A percentile compares a stretch with the other conserved stretches of the same genome.
These are phyloP conservation scores for Octonoba sinensis DNA, from an alignment of 2,888 invertebrate species.

Conservation along the genomic window DNA sequence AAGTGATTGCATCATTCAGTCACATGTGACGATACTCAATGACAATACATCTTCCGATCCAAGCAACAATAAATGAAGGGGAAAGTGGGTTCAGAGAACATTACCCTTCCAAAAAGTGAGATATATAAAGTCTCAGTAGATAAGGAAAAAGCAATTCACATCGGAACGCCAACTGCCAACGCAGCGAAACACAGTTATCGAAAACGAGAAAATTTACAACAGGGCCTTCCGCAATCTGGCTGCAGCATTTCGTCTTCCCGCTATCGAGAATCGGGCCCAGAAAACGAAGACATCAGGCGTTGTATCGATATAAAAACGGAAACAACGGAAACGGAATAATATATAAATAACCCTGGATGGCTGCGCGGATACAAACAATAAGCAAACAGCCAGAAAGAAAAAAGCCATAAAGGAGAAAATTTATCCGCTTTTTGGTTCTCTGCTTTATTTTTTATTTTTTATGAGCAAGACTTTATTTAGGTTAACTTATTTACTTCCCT, in stretches of 20 bases:
- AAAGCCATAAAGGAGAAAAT: constrained; percentile 52
- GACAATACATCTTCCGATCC: no score
- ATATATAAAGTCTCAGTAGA: constrained; percentile 24
- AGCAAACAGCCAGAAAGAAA: constrained; percentile 12
- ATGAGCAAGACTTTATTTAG: constrained; percentile 47
- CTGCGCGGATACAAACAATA: constrained; percentile 41
- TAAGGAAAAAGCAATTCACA: constrained; percentile 35
- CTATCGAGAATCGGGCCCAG: not conserved
- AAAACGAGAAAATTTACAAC: constrained; percentile 56
- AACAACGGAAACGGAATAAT: constrained; percentile 41
- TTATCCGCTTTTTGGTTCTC: constrained; percentile 35
- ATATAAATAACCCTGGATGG: constrained; percentile 49
- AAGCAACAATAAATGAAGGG: no score
- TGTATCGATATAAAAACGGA: constrained; percentile 6
- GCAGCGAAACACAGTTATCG: constrained; percentile 27
- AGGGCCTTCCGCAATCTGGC: constrained; percentile 32
- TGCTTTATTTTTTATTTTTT: constrained; percentile 32
- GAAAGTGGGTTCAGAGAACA: no score
- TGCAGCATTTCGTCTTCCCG: constrained; percentile 13
- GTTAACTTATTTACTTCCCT: constrained; percentile 53
- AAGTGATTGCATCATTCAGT: no score
- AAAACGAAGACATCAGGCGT: constrained; percentile 4
- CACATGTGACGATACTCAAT: no score
- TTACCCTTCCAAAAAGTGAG: not conserved
- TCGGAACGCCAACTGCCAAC: not conserved